Percentiles rank a stretch among this genome's conserved stretches.
phyloP scores from a whole-genome alignment of 2,113 vertebrate species.

The Pedionomus torquatus region DNA sequence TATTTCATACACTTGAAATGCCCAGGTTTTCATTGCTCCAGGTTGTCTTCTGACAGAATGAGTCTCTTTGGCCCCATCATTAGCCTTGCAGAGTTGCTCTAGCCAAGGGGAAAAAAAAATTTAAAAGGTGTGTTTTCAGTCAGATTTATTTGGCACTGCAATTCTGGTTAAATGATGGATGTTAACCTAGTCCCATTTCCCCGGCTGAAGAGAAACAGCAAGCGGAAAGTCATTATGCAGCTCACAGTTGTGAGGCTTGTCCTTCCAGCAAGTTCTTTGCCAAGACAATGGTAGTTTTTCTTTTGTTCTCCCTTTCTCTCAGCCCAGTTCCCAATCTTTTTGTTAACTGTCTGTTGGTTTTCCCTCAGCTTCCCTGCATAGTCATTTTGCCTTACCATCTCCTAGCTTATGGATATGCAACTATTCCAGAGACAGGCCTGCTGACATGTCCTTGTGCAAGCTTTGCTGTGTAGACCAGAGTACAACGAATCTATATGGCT shows the following conservation, averaged over 20 bases:
- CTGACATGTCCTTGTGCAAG: not conserved
- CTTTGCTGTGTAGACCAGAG: not conserved
- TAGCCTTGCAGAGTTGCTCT: not conserved
- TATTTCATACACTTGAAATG: not conserved
- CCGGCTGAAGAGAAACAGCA: not conserved
- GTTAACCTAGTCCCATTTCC: not conserved
- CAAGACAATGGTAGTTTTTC: not conserved
- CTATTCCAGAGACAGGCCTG: not conserved
- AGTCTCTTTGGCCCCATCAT: not conserved
- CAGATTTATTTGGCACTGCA: conserved; percentile 1
- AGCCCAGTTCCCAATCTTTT: not conserved
- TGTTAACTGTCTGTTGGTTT: not conserved
- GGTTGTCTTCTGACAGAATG: not conserved
- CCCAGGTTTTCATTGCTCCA: not conserved
- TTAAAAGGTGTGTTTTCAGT: not conserved
- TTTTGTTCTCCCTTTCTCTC: conserved; percentile 1
- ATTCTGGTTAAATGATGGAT: conserved; percentile 5
- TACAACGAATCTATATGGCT: not conserved
- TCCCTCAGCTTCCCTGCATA: not conserved
- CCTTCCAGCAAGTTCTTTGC: not conserved
- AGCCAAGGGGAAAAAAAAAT: not conserved
- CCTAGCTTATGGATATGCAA: not conserved
- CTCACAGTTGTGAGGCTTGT: not conserved
- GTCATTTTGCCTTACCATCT: not conserved
- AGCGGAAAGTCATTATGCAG: conserved; percentile 18